These are phyloP conservation scores for Arvicola amphibius DNA, from an alignment of 2,797 vertebrate species.

Conservation along the genomic window DNA sequence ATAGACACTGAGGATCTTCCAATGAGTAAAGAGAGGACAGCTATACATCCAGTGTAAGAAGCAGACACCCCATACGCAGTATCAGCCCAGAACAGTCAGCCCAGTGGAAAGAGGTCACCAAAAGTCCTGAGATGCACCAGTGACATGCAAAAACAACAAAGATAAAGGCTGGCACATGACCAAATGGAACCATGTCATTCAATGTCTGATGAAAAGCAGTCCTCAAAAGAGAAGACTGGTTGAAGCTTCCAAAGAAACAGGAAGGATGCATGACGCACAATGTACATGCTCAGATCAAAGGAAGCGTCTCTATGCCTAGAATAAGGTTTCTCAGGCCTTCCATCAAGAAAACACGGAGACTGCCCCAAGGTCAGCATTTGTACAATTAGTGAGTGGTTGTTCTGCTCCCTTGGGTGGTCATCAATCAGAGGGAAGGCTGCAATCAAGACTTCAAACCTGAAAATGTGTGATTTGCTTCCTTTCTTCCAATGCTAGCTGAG, in stretches of 20 bases:
- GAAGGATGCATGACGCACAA: fast-evolving
- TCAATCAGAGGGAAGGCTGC: not conserved
- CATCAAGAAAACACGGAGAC: not conserved
- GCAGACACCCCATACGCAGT: fast-evolving
- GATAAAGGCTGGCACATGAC: not conserved
- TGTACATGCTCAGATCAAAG: fast-evolving
- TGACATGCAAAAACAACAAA: not conserved
- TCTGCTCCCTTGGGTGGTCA: fast-evolving
- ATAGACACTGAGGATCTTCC: fast-evolving
- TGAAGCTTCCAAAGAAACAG: not conserved
- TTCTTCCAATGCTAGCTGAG: not conserved
- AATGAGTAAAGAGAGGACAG: not conserved
- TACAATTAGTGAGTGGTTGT: fast-evolving
- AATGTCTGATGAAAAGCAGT: fast-evolving
- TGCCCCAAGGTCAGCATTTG: not conserved
- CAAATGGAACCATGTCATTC: not conserved
- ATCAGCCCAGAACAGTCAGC: not conserved
- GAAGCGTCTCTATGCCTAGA: not conserved
- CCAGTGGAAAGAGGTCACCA: not conserved
- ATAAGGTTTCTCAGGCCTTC: not conserved
- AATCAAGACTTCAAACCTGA: not conserved
- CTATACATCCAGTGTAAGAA: not conserved
- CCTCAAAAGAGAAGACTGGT: not conserved
- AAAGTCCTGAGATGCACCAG: not conserved
- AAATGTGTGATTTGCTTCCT: not conserved